Percentiles rank a stretch among this genome's conserved stretches.
These are phyloP conservation scores for Pandemis cinnamomeana DNA, from an alignment of 2,888 invertebrate species.

Conservation along the genomic window DNA sequence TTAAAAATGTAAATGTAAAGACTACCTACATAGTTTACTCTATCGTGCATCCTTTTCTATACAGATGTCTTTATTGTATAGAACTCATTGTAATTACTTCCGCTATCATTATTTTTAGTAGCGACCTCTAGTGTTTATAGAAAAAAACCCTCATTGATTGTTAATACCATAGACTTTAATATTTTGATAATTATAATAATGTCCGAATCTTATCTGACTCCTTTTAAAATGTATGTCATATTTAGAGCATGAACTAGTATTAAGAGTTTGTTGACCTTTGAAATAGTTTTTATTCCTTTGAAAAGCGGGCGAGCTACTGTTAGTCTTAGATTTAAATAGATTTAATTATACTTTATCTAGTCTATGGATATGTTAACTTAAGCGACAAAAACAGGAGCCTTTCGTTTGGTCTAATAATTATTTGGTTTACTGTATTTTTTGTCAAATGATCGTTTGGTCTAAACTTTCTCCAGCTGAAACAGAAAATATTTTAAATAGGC, in stretches of 20 bases:
- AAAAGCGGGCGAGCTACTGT: conserved; percentile 74
- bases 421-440: no score
- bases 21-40: not conserved
- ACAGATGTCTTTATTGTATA: not conserved
- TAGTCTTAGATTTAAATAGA: conserved; percentile 37
- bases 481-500: no score
- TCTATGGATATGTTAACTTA: conserved; percentile 14
- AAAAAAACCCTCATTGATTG: conserved; percentile 1
- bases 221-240: conserved; percentile 13
- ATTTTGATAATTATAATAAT: not conserved
- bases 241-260: conserved; percentile 67
- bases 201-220: not conserved
- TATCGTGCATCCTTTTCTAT: not conserved
- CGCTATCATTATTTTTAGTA: not conserved
- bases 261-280: conserved; percentile 44
- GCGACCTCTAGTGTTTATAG: not conserved
- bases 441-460: no score
- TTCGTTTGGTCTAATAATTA: no score
- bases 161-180: not conserved
- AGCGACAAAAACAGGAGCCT: not conserved
- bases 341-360: conserved; percentile 26
- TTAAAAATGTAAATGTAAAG: no score
- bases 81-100: not conserved
- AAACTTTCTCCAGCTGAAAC: no score
- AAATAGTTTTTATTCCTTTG: conserved; percentile 44